Evolutionary conservation across 1,140 invertebrate genomes (phyloP).

Genomic region (Dendrolimus punctatus): DNA sequence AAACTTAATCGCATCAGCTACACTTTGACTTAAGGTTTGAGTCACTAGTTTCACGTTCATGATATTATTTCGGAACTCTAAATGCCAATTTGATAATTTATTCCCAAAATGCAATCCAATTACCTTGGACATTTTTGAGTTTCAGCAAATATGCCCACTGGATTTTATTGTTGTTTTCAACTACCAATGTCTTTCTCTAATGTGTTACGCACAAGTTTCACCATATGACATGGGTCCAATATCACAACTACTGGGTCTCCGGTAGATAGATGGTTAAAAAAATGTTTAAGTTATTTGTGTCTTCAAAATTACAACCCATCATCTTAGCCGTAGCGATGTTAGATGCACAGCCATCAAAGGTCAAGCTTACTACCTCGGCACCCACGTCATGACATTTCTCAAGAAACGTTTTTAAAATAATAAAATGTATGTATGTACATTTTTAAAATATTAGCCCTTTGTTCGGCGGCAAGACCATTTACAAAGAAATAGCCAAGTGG

Average conservation of each 20-base stretch:
- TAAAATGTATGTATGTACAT: too few species aligned
- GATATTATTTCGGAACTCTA: too few species aligned
- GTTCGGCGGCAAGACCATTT: conserved; percentile 14
- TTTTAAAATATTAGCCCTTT: conserved; percentile 19
- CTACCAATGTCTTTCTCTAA: conserved; percentile 1
- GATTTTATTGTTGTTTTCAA: conserved; percentile 2
- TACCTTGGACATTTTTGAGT: conserved; percentile 4
- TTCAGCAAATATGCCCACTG: conserved; percentile 6
- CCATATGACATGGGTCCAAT: too few species aligned
- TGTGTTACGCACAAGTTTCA: background rate
- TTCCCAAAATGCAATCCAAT: conserved; percentile 8
- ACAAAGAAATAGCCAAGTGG: conserved; percentile 26
- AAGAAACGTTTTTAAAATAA: conserved; percentile 12
- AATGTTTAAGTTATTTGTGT: background rate
- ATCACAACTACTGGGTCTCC: too few species aligned
- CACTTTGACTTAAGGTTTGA: too few species aligned
- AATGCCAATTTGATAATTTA: conserved; percentile 2
- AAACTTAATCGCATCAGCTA: too few species aligned
- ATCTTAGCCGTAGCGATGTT: conserved; percentile 17
- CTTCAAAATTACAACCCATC: conserved; percentile 10
- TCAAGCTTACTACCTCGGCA: conserved; percentile 14
- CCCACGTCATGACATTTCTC: conserved; percentile 12
- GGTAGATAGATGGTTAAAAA: too few species aligned
- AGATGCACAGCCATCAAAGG: conserved; percentile 18
- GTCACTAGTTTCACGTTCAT: too few species aligned